phyloP scores from a whole-genome alignment of 2,113 vertebrate species.

The Petroica traversi region DNA sequence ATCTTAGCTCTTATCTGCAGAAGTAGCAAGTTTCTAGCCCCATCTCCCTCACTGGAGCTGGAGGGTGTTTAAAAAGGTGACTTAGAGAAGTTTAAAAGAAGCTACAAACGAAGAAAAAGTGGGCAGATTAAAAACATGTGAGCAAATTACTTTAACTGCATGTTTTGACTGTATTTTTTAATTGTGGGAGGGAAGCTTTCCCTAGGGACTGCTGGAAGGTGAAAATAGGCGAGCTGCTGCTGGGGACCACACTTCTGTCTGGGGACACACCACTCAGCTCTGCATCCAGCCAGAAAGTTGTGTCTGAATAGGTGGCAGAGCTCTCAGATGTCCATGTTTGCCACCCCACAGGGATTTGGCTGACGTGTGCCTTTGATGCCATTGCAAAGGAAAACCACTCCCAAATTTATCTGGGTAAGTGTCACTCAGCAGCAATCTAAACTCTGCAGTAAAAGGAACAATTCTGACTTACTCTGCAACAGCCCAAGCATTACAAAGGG shows the following conservation, averaged over 20 bases:
- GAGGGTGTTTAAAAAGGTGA: not conserved
- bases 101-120: not conserved
- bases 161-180: not conserved
- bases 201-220: not conserved
- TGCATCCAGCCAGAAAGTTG: not conserved
- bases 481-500: not conserved
- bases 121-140: not conserved
- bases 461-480: not conserved
- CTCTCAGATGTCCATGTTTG: not conserved
- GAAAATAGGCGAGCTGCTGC: not conserved
- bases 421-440: not conserved
- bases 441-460: not conserved
- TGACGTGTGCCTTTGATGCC: not conserved
- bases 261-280: rapidly evolving
- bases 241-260: not conserved
- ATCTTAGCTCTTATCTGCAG: not conserved
- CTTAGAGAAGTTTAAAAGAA: not conserved
- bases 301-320: not conserved
- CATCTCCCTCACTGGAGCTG: not conserved
- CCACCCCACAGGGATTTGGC: not conserved
- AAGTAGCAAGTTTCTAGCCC: not conserved
- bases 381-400: not conserved
- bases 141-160: not conserved
- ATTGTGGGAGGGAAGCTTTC: not conserved
- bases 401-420: not conserved